phyloP scores from a whole-genome alignment of 2,888 invertebrate genomes.

The Dryococelus australis region DNA sequence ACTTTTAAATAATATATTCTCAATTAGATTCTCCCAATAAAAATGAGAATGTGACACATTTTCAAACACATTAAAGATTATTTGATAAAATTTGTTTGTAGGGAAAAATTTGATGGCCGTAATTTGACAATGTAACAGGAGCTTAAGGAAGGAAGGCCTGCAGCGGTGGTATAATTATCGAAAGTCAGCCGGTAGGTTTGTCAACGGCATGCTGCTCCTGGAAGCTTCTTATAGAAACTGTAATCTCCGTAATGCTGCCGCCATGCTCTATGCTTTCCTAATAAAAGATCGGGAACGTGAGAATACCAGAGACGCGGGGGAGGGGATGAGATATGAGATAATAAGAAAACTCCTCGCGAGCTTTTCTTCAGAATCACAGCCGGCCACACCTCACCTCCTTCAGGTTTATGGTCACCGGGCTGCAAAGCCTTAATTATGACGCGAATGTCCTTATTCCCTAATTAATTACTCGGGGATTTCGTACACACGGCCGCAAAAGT shows the following conservation, averaged over 20 bases:
- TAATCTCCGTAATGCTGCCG: not conserved
- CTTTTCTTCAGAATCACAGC: not conserved
- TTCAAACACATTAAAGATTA: too few relatives aligned
- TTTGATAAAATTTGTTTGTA: too few relatives aligned
- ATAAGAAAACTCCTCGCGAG: not conserved
- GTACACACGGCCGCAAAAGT: constrained; percentile 24
- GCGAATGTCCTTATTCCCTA: constrained; percentile 27
- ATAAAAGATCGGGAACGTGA: not conserved
- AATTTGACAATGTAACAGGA: too few relatives aligned
- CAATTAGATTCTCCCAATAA: too few relatives aligned
- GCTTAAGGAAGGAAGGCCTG: too few relatives aligned
- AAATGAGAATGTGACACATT: too few relatives aligned
- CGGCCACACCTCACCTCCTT: not conserved
- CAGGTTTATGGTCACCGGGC: constrained; percentile 26
- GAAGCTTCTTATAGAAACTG: not conserved
- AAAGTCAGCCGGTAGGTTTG: not conserved
- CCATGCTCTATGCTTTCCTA: not conserved
- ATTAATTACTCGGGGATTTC: constrained; percentile 29
- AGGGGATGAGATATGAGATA: not conserved
- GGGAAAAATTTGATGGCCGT: too few relatives aligned
- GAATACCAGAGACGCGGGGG: not conserved
- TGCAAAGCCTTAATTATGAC: constrained; percentile 28
- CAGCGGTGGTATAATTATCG: not conserved
- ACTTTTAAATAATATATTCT: too few relatives aligned
- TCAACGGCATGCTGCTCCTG: not conserved